A percentile compares a stretch with the other conserved stretches of the same genome.
Conservation (phyloP, 2,797 vertebrate species). For the Sebastes alutus region DNA sequence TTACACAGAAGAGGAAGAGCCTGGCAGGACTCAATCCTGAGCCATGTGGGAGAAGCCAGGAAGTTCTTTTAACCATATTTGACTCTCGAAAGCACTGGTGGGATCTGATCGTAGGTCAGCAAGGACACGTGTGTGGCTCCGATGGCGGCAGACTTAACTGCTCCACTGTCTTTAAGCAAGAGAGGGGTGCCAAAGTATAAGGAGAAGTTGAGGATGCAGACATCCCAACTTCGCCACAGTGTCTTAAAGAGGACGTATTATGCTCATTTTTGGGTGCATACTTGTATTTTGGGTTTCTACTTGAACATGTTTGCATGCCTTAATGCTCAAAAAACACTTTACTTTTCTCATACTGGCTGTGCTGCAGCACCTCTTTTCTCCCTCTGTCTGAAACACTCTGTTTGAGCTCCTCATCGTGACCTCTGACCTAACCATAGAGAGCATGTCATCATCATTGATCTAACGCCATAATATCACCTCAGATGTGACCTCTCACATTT, state of each 20-base stretch:
- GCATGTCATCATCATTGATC: background rate
- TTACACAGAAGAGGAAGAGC: slow-evolving; percentile 41
- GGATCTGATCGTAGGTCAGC: slow-evolving; percentile 40
- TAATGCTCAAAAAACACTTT: too few species aligned
- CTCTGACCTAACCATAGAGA: background rate
- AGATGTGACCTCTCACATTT: slow-evolving; percentile 4
- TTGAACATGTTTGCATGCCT: too few species aligned
- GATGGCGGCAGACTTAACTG: background rate
- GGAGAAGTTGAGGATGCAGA: background rate
- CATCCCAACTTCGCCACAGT: too few species aligned
- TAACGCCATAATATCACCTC: background rate
- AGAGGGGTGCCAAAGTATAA: background rate
- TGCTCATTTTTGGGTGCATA: too few species aligned
- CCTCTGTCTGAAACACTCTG: too few species aligned
- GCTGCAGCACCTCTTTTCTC: too few species aligned
- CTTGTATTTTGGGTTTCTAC: too few species aligned
- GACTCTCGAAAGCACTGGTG: slow-evolving; percentile 10
- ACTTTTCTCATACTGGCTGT: too few species aligned
- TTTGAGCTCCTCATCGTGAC: background rate
- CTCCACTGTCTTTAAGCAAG: background rate
- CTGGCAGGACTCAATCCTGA: slow-evolving; percentile 22
- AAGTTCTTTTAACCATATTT: slow-evolving; percentile 13
- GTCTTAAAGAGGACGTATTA: background rate
- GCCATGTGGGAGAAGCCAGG: slow-evolving; percentile 12
- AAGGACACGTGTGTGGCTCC: slow-evolving; percentile 5